These are phyloP conservation scores for Hydroisotoma schaefferi DNA, from an alignment of 2,888 invertebrate species.

Conservation along the genomic window DNA sequence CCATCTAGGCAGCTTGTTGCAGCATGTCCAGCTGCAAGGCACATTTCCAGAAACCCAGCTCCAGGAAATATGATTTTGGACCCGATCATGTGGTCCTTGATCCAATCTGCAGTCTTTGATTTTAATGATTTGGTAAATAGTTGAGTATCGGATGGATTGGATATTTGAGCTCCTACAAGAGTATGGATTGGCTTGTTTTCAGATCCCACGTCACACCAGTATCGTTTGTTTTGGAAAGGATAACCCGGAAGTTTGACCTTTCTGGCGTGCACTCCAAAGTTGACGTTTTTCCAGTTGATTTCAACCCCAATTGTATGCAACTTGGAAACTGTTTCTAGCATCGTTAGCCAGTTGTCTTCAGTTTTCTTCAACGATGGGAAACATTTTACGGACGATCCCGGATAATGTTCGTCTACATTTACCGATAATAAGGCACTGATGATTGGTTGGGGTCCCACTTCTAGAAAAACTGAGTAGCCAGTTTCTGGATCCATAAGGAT, in stretches of 20 bases:
- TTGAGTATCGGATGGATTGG: background rate
- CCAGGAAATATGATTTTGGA: constrained; percentile 18
- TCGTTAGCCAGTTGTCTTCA: constrained; percentile 18
- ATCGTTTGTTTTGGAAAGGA: constrained; percentile 25
- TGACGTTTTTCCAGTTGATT: constrained; percentile 26
- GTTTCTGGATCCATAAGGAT: background rate
- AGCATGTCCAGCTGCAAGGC: constrained; percentile 15
- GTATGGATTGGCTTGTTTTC: constrained; percentile 16
- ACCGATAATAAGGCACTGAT: constrained; percentile 15
- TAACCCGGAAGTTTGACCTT: constrained; percentile 16
- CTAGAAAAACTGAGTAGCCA: constrained; percentile 24
- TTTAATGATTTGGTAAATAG: constrained; percentile 18
- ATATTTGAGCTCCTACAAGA: constrained; percentile 17
- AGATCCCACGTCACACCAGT: constrained; percentile 23
- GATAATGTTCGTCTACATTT: constrained; percentile 3
- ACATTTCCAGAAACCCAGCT: constrained; percentile 27
- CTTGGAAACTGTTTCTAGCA: constrained; percentile 18
- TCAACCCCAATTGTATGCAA: constrained; percentile 16
- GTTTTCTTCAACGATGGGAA: constrained; percentile 24
- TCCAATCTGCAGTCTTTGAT: background rate
- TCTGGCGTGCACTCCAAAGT: constrained; percentile 2
- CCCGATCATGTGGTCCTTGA: constrained; percentile 27
- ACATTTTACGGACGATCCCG: constrained; percentile 4
- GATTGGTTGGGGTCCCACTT: constrained; percentile 41
- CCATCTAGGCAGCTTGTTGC: constrained; percentile 11